These are phyloP conservation scores for Cyclophora albipunctata DNA, from an alignment of 2,888 invertebrate species.

Conservation along the genomic window DNA sequence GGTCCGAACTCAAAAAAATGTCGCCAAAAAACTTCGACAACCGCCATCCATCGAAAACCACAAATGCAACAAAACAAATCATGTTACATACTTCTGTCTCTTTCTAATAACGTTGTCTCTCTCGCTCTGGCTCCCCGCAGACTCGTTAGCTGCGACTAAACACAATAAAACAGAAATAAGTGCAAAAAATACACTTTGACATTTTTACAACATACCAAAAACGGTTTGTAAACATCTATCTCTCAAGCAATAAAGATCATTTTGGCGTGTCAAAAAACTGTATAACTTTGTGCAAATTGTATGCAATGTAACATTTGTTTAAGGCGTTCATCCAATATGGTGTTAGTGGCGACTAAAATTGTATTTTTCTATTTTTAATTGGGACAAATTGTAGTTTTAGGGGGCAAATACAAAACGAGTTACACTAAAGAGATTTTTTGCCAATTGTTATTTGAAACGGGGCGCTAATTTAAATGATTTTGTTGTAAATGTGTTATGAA, in stretches of 20 bases:
- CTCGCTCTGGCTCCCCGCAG: slow-evolving; percentile 50
- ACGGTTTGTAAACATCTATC: slow-evolving; percentile 12
- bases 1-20: slow-evolving; percentile 21
- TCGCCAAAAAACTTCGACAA: slow-evolving; percentile 32
- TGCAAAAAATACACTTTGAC: slow-evolving; percentile 57
- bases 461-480: neutral
- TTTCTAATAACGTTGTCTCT: slow-evolving; percentile 27
- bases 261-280: slow-evolving; percentile 9
- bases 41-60: slow-evolving; percentile 30
- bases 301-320: slow-evolving; percentile 61
- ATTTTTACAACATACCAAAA: slow-evolving; percentile 22
- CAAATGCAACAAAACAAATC: slow-evolving; percentile 51
- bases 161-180: slow-evolving; percentile 65
- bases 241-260: slow-evolving; percentile 11
- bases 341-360: slow-evolving; percentile 51
- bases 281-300: slow-evolving; percentile 20
- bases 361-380: slow-evolving; percentile 69
- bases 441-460: slow-evolving; percentile 17
- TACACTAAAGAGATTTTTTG: slow-evolving; percentile 31
- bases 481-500: neutral
- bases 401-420: slow-evolving; percentile 31
- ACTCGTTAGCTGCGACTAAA: slow-evolving; percentile 67
- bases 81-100: slow-evolving; percentile 32
- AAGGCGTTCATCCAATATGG: slow-evolving; percentile 70
- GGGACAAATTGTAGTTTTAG: slow-evolving; percentile 44